phyloP scores from a whole-genome alignment of 2,797 vertebrate species.

The Hoplostethus atlanticus region DNA sequence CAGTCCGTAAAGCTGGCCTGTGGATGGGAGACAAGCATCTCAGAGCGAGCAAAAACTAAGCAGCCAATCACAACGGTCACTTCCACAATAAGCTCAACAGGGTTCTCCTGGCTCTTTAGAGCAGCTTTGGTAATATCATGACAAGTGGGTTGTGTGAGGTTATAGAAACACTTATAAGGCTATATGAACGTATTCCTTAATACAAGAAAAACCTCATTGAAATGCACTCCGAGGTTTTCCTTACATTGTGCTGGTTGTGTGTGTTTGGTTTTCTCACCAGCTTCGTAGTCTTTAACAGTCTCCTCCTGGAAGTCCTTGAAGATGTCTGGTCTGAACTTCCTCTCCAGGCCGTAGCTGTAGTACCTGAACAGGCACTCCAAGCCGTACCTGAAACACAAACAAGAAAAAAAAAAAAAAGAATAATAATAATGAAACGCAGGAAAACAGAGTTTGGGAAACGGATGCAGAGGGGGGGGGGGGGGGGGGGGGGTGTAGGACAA shows the following conservation, averaged over 20 bases:
- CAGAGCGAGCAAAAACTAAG: too few species aligned
- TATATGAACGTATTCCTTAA: too few species aligned
- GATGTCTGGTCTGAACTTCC: slow-evolving; percentile 96
- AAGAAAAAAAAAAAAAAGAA: background rate
- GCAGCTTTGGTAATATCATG: too few species aligned
- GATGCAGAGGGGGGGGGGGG: background rate
- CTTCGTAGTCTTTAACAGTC: slow-evolving; percentile 96
- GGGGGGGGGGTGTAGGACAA: too few species aligned
- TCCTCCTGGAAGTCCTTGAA: slow-evolving; percentile 99
- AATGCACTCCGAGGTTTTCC: too few species aligned
- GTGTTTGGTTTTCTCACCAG: slow-evolving; percentile 83
- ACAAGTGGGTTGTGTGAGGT: too few species aligned
- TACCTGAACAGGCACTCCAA: slow-evolving; percentile 99
- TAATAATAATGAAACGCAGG: too few species aligned
- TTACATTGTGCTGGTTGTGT: background rate
- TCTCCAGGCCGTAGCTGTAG: slow-evolving; percentile 98
- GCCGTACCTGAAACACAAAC: slow-evolving; percentile 88
- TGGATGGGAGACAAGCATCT: background rate
- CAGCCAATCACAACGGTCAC: too few species aligned
- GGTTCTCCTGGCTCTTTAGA: too few species aligned
- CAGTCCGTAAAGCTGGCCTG: slow-evolving; percentile 97
- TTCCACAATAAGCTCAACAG: too few species aligned
- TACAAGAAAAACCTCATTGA: too few species aligned
- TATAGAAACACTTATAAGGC: too few species aligned
- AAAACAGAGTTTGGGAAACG: background rate